Base-by-base conservation (phyloP, 2,797 vertebrate genomes). In the Denticeps clupeoides region DNA sequence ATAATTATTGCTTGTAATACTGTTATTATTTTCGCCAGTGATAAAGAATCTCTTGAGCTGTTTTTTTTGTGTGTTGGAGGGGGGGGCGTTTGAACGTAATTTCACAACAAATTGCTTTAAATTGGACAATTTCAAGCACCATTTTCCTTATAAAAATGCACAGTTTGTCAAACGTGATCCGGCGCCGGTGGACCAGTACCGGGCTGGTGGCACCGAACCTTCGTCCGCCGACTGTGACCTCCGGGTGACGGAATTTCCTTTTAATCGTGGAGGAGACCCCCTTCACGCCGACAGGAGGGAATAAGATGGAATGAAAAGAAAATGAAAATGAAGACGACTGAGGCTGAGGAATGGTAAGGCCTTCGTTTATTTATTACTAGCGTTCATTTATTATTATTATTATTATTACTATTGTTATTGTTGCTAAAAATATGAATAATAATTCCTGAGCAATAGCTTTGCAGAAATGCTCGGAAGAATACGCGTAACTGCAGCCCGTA, bases 1-100 rank as follows among this genome's bases (percentile, higher is more conserved):
- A 84, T 83, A 83, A 83, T 82, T 84, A 80, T 79, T 75, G 78
- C 81, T 81, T 82, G 78, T 82, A 80, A 80, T 71, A 58, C 74
- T 79, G 78, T 82, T 82, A 82, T 84, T 82, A 80, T 82, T 80
- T 75, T 80, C 73, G 71, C 78, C 78, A 77, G 75, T 83, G 75
- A 83, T 82, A 68, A 78, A 74, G 77, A 66, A 79, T 80, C 76
- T 74, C 77, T 80, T 77, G 71, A 75, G 71, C 75, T 79, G 70
- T 74, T 80, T 76, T 75, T n/a, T n/a, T n/a, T n/a, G n/a, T n/a
- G n/a, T n/a, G n/a, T n/a, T n/a, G n/a, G n/a, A n/a, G n/a, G n/a
- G n/a, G n/a, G n/a, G n/a, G n/a, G n/a, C n/a, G n/a, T n/a, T 65
- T 75, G 45, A 70, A 80, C 77, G 77, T 81, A 79, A 86, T 82